These are phyloP conservation scores for Aegithalos caudatus DNA, from an alignment of 2,113 vertebrate genomes.

Conservation along the genomic window DNA sequence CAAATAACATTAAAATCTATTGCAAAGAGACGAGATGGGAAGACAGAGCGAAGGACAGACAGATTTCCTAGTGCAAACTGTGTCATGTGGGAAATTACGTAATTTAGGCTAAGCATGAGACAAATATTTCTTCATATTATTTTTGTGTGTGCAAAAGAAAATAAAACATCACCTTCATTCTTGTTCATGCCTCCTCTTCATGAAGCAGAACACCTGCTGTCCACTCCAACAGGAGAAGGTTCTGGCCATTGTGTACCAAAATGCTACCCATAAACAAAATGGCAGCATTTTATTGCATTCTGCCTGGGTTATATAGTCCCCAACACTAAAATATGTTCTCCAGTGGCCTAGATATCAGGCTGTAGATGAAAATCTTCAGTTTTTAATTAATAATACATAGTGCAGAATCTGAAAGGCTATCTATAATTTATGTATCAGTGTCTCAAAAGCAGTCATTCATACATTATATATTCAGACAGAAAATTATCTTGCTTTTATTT, in stretches of 20 bases:
- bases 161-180: background rate
- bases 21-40: background rate
- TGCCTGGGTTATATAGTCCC: background rate
- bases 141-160: background rate
- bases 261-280: background rate
- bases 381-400: slow-evolving; percentile 78
- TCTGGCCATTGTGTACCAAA: background rate
- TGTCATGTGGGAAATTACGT: background rate
- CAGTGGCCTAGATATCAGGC: slow-evolving; percentile 42
- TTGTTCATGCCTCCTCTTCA: background rate
- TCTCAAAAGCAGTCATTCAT: slow-evolving; percentile 66
- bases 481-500: slow-evolving; percentile 64
- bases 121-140: background rate
- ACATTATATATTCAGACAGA: slow-evolving; percentile 69
- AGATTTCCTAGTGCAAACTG: background rate
- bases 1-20: background rate
- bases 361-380: slow-evolving; percentile 61
- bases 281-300: background rate
- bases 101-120: background rate
- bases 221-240: background rate
- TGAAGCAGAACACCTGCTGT: background rate
- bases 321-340: background rate
- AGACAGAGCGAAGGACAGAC: background rate
- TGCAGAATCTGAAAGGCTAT: slow-evolving; percentile 61
- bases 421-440: slow-evolving; percentile 71